A percentile compares a stretch with the other conserved stretches of the same genome.
These are phyloP conservation scores for Tethya wilhelma DNA, from an alignment of 37 sponge, comb jelly and placozoan genomes.

Conservation along the genomic window DNA sequence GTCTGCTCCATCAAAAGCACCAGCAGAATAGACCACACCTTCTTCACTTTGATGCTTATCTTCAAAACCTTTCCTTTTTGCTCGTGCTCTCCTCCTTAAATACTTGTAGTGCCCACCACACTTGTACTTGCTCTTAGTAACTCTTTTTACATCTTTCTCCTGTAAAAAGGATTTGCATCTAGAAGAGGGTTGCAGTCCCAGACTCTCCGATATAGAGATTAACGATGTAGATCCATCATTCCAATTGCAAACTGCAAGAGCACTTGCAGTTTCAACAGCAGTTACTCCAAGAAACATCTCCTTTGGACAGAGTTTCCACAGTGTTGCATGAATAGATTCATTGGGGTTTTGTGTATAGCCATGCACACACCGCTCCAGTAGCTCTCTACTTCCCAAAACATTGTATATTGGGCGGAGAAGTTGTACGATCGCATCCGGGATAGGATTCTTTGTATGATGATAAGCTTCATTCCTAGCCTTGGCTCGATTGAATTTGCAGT, in stretches of 20 bases:
- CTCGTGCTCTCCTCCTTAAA: neutral
- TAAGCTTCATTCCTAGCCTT: neutral
- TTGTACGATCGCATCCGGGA: neutral
- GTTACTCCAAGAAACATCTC: neutral
- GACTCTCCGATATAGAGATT: neutral
- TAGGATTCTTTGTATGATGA: slow-evolving; percentile 11
- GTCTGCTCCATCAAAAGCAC: slow-evolving; percentile 10
- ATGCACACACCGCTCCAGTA: neutral
- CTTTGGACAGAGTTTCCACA: slow-evolving; percentile 21
- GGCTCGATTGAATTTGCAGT: slow-evolving; percentile 33
- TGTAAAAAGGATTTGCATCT: neutral
- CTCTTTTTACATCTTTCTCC: neutral
- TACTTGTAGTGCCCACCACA: neutral
- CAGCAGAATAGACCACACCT: neutral
- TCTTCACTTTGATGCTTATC: neutral
- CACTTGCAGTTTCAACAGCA: slow-evolving; percentile 13
- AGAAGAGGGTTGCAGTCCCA: neutral
- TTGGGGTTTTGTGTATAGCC: slow-evolving; percentile 26
- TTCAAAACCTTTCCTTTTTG: slow-evolving; percentile 17
- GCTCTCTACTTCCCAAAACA: neutral
- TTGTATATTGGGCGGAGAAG: slow-evolving; percentile 2
- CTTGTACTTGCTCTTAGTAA: slow-evolving; percentile 7
- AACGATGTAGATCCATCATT: slow-evolving; percentile 30
- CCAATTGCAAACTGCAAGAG: slow-evolving; percentile 19
- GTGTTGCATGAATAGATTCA: slow-evolving; percentile 1